These are phyloP conservation scores for Agrochola circellaris DNA, from an alignment of 2,888 invertebrate species.

Conservation along the genomic window DNA sequence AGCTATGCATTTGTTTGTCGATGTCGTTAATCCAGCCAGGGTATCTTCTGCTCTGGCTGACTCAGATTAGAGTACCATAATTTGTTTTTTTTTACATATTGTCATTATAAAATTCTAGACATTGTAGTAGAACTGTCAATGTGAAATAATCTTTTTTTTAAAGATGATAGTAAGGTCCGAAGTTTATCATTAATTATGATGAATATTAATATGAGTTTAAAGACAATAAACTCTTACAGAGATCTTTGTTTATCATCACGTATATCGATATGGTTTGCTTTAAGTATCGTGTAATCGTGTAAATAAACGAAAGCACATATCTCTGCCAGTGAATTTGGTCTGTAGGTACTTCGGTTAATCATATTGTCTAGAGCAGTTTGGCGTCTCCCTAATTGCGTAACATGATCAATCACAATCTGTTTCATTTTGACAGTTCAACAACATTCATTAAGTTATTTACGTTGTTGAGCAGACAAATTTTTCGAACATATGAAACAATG, in stretches of 20 bases:
- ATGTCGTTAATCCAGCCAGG: constrained; percentile 28
- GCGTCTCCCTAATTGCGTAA: not conserved
- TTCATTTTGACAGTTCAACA: too few species aligned
- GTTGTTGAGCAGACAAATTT: too few species aligned
- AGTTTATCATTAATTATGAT: constrained; percentile 22
- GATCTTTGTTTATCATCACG: constrained; percentile 18
- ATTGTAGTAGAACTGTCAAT: not conserved
- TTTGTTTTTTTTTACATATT: constrained; percentile 5
- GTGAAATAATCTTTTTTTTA: not conserved
- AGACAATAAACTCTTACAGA: constrained; percentile 27
- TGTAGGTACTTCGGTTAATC: constrained; percentile 9
- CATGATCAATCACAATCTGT: too few species aligned
- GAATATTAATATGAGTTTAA: constrained; percentile 9
- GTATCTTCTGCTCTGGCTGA: not conserved
- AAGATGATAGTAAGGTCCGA: not conserved
- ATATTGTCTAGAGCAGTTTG: constrained; percentile 10
- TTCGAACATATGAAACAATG: too few species aligned
- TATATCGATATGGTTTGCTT: too few species aligned
- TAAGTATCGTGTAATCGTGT: too few species aligned
- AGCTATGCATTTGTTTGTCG: constrained; percentile 14
- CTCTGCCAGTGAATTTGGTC: not conserved
- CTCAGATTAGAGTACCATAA: not conserved
- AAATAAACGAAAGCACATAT: not conserved
- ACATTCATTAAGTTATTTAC: too few species aligned
- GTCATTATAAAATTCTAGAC: constrained; percentile 1